Evolutionary conservation across 2,797 vertebrate species (phyloP).

Genomic region (Arctocebus calabarensis): DNA sequence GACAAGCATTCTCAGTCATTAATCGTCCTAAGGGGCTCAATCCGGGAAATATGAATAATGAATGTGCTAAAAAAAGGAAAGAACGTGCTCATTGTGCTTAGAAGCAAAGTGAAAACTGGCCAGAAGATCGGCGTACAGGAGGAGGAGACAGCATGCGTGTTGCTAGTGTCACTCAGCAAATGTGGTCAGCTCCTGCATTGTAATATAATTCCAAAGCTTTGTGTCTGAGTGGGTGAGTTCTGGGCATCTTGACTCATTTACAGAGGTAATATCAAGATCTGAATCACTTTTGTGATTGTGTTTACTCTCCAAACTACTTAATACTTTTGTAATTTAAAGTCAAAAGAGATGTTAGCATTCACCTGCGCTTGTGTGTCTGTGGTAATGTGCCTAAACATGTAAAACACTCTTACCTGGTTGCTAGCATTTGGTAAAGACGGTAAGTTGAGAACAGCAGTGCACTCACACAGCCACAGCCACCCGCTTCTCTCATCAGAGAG

Average conservation of each 20-base stretch:
- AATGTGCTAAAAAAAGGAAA: conserved; percentile 54
- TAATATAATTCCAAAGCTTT: conserved; percentile 4
- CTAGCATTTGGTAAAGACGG: background rate
- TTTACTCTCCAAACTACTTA: background rate
- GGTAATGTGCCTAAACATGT: background rate
- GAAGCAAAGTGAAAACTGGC: conserved; percentile 45
- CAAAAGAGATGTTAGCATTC: background rate
- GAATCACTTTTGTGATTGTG: background rate
- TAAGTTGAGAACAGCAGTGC: background rate
- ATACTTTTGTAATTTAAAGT: background rate
- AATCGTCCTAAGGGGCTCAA: background rate
- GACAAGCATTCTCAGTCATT: background rate
- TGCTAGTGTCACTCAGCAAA: background rate
- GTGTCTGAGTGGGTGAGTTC: background rate
- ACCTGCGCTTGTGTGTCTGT: background rate
- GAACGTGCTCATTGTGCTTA: conserved; percentile 10
- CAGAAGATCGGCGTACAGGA: background rate
- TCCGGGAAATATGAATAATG: conserved; percentile 52
- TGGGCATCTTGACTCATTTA: background rate
- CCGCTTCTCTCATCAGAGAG: background rate
- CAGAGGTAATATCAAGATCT: background rate
- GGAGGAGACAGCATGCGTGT: background rate
- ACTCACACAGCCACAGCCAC: background rate
- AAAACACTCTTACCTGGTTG: background rate
- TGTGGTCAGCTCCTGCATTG: background rate